Evolutionary conservation across 2,113 vertebrate genomes (phyloP).

Genomic region (Potamarius usumacintae): DNA sequence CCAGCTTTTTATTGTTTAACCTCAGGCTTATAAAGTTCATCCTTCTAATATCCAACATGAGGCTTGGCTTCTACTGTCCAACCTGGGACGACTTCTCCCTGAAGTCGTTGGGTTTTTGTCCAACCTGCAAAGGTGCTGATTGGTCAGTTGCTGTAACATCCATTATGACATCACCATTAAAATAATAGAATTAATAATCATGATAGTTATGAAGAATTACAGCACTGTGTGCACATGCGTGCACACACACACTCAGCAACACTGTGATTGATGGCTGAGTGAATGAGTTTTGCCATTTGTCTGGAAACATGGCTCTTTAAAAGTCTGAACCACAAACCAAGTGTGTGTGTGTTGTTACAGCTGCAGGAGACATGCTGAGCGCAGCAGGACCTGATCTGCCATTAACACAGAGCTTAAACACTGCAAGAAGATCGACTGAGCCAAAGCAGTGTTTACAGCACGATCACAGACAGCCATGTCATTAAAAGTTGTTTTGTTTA

Average conservation of each 20-base stretch:
- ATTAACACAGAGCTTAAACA: not conserved
- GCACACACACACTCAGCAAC: not conserved
- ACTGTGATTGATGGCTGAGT: not conserved
- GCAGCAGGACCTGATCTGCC: not conserved
- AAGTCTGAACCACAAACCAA: not conserved
- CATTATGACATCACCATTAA: not conserved
- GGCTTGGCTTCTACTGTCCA: too few species aligned
- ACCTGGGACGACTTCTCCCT: too few species aligned
- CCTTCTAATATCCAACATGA: too few species aligned
- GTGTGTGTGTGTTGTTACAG: conserved; percentile 22
- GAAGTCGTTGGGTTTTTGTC: not conserved
- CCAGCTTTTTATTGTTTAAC: too few species aligned
- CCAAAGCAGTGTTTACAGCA: not conserved
- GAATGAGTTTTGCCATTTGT: not conserved
- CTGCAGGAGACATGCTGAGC: not conserved
- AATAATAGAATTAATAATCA: not conserved
- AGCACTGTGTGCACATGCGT: not conserved
- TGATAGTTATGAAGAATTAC: not conserved
- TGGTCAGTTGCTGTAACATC: not conserved
- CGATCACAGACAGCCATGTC: not conserved
- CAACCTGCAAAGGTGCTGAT: not conserved
- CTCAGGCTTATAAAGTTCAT: too few species aligned
- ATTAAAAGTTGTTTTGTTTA: not conserved
- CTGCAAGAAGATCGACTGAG: not conserved
- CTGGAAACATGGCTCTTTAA: conserved; percentile 2